Conservation (phyloP, 2,797 vertebrate species). For the Platyrinchus mystaceus region DNA sequence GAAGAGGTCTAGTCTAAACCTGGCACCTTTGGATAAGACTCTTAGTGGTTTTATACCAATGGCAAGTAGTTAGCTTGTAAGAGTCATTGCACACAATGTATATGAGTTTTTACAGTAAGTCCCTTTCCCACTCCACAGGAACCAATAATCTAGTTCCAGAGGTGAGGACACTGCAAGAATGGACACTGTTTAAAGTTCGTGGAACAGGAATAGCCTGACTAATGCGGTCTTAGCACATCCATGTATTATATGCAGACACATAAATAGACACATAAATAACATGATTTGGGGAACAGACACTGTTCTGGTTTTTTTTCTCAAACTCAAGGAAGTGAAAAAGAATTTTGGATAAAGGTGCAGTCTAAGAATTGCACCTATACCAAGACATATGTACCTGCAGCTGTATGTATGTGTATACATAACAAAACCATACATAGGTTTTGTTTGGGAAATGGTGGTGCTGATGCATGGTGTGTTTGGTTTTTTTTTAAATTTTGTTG, state of each 20-base stretch:
- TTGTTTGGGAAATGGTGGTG: background rate
- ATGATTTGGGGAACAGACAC: background rate
- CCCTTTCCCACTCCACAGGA: rapidly evolving
- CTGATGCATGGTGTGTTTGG: too few relatives aligned
- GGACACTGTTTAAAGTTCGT: background rate
- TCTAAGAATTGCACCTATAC: background rate
- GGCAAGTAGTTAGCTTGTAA: background rate
- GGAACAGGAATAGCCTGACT: background rate
- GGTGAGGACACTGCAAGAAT: background rate
- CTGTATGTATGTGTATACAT: rapidly evolving
- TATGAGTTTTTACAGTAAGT: background rate
- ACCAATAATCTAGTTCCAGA: background rate
- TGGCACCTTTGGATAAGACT: background rate
- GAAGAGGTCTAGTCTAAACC: background rate
- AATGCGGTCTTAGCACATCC: background rate
- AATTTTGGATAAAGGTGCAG: background rate
- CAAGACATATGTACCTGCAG: rapidly evolving
- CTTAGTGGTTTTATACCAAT: background rate
- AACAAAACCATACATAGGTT: background rate
- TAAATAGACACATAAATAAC: background rate
- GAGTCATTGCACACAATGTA: background rate
- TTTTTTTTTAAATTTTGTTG: background rate
- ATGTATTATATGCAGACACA: background rate
- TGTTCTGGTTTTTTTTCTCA: background rate
- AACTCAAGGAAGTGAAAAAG: background rate